Conservation (phyloP, 2,113 vertebrate genomes). For the Candoia aspera region DNA sequence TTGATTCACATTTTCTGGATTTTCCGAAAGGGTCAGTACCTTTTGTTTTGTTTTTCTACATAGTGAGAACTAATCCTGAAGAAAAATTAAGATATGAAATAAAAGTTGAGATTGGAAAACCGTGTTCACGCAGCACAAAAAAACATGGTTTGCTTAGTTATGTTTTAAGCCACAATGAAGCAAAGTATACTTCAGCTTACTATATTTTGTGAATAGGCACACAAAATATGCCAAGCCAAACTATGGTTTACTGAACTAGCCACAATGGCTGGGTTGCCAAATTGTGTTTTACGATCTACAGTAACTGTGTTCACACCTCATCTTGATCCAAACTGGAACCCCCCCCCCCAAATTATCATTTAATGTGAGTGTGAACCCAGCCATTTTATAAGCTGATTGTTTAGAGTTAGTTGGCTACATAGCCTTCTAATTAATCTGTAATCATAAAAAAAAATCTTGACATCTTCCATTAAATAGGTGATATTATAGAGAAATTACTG, state of each 20-base stretch:
- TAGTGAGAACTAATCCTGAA: not conserved
- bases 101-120: too few relatives aligned
- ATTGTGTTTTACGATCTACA: too few relatives aligned
- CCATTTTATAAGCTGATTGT: not conserved
- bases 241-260: too few relatives aligned
- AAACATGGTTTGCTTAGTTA: not conserved
- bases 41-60: not conserved
- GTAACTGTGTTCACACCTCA: not conserved
- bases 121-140: not conserved
- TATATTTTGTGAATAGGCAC: too few relatives aligned
- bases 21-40: not conserved
- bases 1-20: not conserved
- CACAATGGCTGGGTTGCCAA: too few relatives aligned
- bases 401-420: not conserved
- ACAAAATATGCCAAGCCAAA: too few relatives aligned
- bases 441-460: not conserved
- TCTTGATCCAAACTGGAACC: too few relatives aligned
- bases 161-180: not conserved
- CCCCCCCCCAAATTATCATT: too few relatives aligned
- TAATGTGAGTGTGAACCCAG: not conserved
- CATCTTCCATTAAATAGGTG: not conserved
- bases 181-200: too few relatives aligned
- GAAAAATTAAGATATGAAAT: too few relatives aligned
- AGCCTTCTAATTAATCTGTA: not conserved
- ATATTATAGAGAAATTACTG: not conserved